Conservation (phyloP, 2,797 vertebrate genomes). For the Microctenopoma steveboyesi region DNA sequence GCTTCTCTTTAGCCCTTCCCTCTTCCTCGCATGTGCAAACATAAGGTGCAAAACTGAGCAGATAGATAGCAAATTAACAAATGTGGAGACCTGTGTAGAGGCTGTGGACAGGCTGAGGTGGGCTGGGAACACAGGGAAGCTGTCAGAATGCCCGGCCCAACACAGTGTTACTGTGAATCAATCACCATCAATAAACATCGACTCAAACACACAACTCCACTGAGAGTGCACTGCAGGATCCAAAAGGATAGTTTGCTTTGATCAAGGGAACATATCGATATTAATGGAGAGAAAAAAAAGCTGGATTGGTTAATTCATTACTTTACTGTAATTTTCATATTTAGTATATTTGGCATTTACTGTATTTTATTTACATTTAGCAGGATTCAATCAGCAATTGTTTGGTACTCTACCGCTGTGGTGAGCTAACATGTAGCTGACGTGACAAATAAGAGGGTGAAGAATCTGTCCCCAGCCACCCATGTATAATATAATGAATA, state of each 20-base stretch:
- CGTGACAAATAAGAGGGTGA: neutral
- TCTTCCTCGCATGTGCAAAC: conserved; percentile 45
- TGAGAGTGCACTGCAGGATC: neutral
- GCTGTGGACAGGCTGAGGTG: conserved; percentile 39
- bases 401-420: neutral
- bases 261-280: conserved; percentile 15
- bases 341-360: neutral
- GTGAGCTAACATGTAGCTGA: conserved; percentile 11
- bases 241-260: neutral
- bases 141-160: conserved; percentile 35
- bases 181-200: conserved; percentile 3
- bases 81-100: conserved; percentile 24
- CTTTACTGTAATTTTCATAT: too few species aligned
- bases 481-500: conserved; percentile 9
- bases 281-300: neutral
- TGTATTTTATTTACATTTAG: too few species aligned
- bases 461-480: neutral
- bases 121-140: conserved; percentile 25
- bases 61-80: conserved; percentile 47
- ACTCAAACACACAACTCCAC: too few species aligned
- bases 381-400: too few species aligned
- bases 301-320: too few species aligned
- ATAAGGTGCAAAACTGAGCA: conserved; percentile 28
- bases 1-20: conserved; percentile 25
- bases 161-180: conserved; percentile 15